Base-by-base conservation (phyloP, 2,113 vertebrate species). In the Xiphias gladius region DNA sequence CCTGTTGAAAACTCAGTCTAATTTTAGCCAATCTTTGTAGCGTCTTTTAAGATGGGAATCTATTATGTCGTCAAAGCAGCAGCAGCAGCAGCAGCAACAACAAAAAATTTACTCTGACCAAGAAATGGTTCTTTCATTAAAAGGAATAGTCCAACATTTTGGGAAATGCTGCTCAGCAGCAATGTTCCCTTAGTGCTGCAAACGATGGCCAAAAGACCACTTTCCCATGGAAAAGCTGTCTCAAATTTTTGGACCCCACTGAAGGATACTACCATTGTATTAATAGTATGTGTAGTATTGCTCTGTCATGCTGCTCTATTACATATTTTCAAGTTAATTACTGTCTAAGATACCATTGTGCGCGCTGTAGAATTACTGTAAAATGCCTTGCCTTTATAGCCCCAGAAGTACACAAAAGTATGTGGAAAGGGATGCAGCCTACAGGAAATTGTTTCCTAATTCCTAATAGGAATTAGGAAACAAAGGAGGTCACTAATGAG, bases 401-500 rank as follows among this genome's bases (percentile, higher is more conserved):
- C 22, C n/a, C 30, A 69, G 17, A 69, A 50, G 50, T 14, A 79
- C 6, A 58, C 50, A 58, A 48, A 69, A 17, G 1, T 5, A 14
- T 26, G 39, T 8, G 11, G 5, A 72, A 46, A 20, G 17, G 0
- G 7, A 13, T 37, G 58, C n/a, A n/a, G n/a, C n/a, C n/a, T n/a
- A n/a, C n/a, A n/a, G n/a, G n/a, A n/a, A n/a, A n/a, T n/a, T n/a
- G n/a, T n/a, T n/a, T n/a, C n/a, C n/a, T n/a, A n/a, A n/a, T n/a
- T n/a, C n/a, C n/a, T n/a, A n/a, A n/a, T n/a, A n/a, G 22, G 78
- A 54, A 77, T 59, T 20, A 20, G 12, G 30, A 61, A 50, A 57
- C 30, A 76, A 58, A 72, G 41, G 54, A 72, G 37, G 14, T 75
- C 65, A 73, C 52, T 26, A 76, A 70, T 68, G n/a, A 82, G 35